These are phyloP conservation scores for Phasia obesa DNA, from an alignment of 2,888 invertebrate genomes.

Conservation along the genomic window DNA sequence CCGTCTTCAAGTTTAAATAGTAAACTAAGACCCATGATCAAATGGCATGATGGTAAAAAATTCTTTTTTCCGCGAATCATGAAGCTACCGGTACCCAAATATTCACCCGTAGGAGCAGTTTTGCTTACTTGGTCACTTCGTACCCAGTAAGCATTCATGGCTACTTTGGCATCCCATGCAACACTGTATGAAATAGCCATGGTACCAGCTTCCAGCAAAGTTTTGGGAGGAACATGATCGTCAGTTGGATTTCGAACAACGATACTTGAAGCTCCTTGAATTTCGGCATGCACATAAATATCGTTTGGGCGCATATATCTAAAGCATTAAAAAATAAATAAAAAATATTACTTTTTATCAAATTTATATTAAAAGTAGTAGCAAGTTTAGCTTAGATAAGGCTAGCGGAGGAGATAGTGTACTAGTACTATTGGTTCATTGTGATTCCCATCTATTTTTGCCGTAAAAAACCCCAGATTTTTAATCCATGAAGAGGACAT, in stretches of 20 bases:
- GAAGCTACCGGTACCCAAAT: conserved; percentile 97
- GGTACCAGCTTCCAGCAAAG: conserved; percentile 96
- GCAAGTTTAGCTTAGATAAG: too few species aligned
- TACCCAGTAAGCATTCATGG: conserved; percentile 99
- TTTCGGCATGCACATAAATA: conserved; percentile 98
- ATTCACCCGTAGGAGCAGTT: conserved; percentile 99
- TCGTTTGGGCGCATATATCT: conserved; percentile 87
- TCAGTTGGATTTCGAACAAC: conserved; percentile 92
- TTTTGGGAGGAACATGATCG: conserved; percentile 93
- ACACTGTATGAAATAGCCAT: conserved; percentile 98
- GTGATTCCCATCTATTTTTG: too few species aligned
- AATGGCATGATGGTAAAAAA: conserved; percentile 94
- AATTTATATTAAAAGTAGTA: too few species aligned
- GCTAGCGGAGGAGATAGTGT: too few species aligned
- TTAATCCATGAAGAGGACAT: too few species aligned
- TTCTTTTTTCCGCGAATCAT: conserved; percentile 99
- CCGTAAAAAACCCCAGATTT: too few species aligned
- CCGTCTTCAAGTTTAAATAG: conserved; percentile 96
- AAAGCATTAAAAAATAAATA: neutral
- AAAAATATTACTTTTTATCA: too few species aligned
- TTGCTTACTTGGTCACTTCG: conserved; percentile 97
- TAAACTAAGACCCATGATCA: conserved; percentile 96
- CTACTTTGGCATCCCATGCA: conserved; percentile 99
- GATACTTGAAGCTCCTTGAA: conserved; percentile 95
- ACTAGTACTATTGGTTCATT: too few species aligned